Conservation (phyloP, 2,888 invertebrate species). For the Drosophila imparisetae region DNA sequence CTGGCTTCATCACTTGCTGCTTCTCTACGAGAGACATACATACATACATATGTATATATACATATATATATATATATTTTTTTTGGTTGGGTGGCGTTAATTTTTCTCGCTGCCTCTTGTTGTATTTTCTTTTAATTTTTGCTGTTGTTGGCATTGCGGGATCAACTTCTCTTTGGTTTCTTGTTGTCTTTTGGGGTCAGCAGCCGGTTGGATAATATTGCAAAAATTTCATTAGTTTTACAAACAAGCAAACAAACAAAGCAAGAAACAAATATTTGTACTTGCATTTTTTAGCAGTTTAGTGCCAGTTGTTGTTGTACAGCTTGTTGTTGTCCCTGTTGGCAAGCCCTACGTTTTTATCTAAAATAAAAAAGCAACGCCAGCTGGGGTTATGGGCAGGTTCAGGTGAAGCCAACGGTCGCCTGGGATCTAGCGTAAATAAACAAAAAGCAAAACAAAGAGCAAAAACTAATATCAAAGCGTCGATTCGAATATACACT, state of each 20-base stretch:
- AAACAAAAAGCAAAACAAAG: slow-evolving; percentile 57
- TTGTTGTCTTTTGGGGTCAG: slow-evolving; percentile 64
- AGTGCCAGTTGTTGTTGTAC: slow-evolving; percentile 55
- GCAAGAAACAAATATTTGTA: slow-evolving; percentile 76
- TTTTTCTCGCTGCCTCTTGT: slow-evolving; percentile 57
- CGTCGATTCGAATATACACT: slow-evolving; percentile 45
- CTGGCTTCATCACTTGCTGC: slow-evolving; percentile 31
- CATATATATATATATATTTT: slow-evolving; percentile 5
- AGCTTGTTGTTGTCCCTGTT: slow-evolving; percentile 25
- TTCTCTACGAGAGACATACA: slow-evolving; percentile 4
- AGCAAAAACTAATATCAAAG: slow-evolving; percentile 11
- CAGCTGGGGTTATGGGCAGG: slow-evolving; percentile 70
- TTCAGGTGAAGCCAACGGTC: slow-evolving; percentile 65
- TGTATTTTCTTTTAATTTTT: slow-evolving; percentile 60
- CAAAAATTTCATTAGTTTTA: slow-evolving; percentile 78
- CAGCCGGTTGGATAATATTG: slow-evolving; percentile 73
- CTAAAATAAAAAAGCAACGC: slow-evolving; percentile 52
- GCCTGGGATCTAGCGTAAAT: slow-evolving; percentile 68
- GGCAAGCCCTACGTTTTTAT: slow-evolving; percentile 52
- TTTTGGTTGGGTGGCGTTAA: slow-evolving; percentile 63
- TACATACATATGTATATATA: neutral
- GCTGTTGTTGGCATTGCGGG: slow-evolving; percentile 41
- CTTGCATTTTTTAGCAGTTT: slow-evolving; percentile 79
- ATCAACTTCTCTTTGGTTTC: slow-evolving; percentile 45
- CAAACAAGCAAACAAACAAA: slow-evolving; percentile 79